phyloP scores from a whole-genome alignment of 2,888 invertebrate species.

The Phalera bucephala region DNA sequence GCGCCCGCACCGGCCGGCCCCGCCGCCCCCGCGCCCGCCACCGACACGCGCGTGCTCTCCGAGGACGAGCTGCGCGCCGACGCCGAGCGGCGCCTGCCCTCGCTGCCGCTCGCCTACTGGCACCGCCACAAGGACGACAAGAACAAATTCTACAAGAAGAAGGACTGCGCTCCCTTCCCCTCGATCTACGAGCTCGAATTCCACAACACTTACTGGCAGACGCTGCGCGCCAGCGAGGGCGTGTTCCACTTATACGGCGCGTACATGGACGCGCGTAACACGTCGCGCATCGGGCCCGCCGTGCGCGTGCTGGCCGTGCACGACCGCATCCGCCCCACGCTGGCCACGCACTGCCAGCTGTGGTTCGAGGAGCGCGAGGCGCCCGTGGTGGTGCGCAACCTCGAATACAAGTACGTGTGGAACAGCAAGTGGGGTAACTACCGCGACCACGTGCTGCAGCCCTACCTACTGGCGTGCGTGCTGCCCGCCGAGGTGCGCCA shows the following conservation, averaged over 20 bases:
- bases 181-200: constrained; percentile 95
- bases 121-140: constrained; percentile 91
- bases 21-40: constrained; percentile 36
- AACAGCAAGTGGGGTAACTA: constrained; percentile 97
- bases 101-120: constrained; percentile 93
- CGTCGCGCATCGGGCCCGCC: constrained; percentile 91
- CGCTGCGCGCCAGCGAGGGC: constrained; percentile 90
- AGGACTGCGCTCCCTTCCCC: constrained; percentile 92
- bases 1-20: constrained; percentile 25
- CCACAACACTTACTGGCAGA: constrained; percentile 97
- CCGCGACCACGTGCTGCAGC: constrained; percentile 95
- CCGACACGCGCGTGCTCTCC: constrained; percentile 66
- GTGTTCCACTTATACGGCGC: constrained; percentile 96
- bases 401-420: constrained; percentile 97
- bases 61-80: constrained; percentile 91
- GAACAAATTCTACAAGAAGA: constrained; percentile 85
- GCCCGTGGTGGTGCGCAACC: constrained; percentile 90
- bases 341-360: constrained; percentile 92
- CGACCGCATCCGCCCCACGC: constrained; percentile 92
- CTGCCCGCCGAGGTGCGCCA: constrained; percentile 89
- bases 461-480: constrained; percentile 94
- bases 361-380: constrained; percentile 94
- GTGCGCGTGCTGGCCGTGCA: constrained; percentile 94
- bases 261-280: constrained; percentile 91
- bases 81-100: constrained; percentile 91